Evolutionary conservation across 2,888 invertebrate genomes (phyloP), one percentile per base, ranked within the genome.

Genomic region (Cybosia mesomella): DNA sequence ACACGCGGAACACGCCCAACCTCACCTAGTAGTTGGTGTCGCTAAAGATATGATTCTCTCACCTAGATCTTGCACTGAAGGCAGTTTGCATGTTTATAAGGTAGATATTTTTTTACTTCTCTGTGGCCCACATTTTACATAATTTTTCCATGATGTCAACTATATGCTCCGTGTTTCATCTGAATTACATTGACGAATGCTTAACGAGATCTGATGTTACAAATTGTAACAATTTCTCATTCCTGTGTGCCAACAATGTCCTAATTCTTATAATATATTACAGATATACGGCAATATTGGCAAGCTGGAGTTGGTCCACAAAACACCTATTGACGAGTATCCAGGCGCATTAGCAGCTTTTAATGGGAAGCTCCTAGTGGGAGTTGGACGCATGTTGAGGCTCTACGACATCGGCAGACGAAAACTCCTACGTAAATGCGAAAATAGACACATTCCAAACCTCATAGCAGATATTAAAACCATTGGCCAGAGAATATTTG

Each of bases 381-480:
- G 99, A 0, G 98, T 99, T 18, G 99, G 99, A 0, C 96, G 97
- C 72, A 97, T 98, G 95, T 93, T 99, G 32, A 95, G 99, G 65
- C 96, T 99, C 53, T 99, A 99, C 88, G 99, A 99, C 87, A 96
- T 99, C 84, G 99, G 99, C 5, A 82, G 91, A 74, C 98, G 99
- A 90, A 99, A 99, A 91, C 94, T 99, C 68, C 92, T 99, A 59
- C 96, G 99, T 65, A 99, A 99, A 94, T 99, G 99, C 93, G 99
- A 99, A 93, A 99, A 99, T 84, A 92, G 96, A 96, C 99, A 99
- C 95, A 98, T 99, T 92, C 99, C 99, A 18, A 98, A 99, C 89
- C 97, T 98, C 76, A 98, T 99, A 77, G 97, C 98, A 0, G 98
- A 98, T 80, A 98, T 99, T 75, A 98, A 98, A 89, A 97, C 98